Conservation (phyloP, 1,140 invertebrate genomes). For the Bemisia tabaci region DNA sequence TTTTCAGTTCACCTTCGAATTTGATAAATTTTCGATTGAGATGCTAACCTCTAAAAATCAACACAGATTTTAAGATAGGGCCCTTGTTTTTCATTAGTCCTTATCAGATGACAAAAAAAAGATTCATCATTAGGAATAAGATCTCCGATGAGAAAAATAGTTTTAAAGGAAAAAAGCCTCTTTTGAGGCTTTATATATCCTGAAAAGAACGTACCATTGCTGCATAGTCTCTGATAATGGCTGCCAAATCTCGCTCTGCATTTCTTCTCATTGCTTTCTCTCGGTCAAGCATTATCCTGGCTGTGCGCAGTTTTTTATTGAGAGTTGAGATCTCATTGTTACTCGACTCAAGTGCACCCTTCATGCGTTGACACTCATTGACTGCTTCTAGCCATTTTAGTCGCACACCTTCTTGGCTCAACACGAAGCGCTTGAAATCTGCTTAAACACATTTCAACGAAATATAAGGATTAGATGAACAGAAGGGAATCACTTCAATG, state of each 20-base stretch:
- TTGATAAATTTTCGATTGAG: too few species aligned
- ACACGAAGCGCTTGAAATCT: background rate
- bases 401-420: constrained; percentile 22
- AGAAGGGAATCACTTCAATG: background rate
- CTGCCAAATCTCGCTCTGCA: constrained; percentile 46
- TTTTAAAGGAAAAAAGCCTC: too few species aligned
- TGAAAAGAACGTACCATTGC: background rate
- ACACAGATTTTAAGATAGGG: too few species aligned
- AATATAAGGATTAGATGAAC: too few species aligned
- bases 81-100: too few species aligned
- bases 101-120: too few species aligned
- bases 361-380: constrained; percentile 47
- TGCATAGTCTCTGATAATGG: constrained; percentile 34
- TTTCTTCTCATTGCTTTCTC: constrained; percentile 51
- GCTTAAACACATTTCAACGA: too few species aligned
- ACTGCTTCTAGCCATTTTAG: constrained; percentile 50
- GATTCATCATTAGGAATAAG: too few species aligned
- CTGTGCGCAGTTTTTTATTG: constrained; percentile 61
- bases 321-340: constrained; percentile 48
- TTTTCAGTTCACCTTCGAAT: too few species aligned
- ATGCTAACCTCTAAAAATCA: too few species aligned
- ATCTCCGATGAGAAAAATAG: too few species aligned
- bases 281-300: constrained; percentile 57
- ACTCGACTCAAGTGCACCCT: constrained; percentile 46
- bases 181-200: too few species aligned